Conservation (phyloP, 2,888 invertebrate genomes). For the Diploptera punctata region DNA sequence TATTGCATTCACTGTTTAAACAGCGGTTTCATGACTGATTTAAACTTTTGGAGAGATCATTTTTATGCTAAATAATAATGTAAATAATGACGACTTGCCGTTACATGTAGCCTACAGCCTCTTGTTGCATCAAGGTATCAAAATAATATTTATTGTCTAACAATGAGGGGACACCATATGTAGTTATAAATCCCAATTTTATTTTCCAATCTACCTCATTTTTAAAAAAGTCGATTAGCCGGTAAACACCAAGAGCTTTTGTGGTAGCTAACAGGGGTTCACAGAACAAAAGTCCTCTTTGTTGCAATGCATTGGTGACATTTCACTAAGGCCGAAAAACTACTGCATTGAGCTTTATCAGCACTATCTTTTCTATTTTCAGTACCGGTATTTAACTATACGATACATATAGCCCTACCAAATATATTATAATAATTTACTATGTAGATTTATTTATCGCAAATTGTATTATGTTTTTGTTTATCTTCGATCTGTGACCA, state of each 20-base stretch:
- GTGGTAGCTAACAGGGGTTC: not conserved
- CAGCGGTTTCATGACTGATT: not conserved
- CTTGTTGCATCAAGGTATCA: not conserved
- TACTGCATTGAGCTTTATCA: not conserved
- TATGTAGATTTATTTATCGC: no score
- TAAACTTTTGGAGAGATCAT: not conserved
- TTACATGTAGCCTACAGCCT: not conserved
- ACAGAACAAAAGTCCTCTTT: not conserved
- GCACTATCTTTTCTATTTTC: not conserved
- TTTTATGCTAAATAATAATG: no score
- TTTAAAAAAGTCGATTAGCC: not conserved
- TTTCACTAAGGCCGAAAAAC: not conserved
- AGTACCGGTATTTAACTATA: no score
- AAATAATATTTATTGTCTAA: no score
- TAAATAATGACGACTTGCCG: no score
- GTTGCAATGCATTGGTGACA: not conserved
- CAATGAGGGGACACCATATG: not conserved
- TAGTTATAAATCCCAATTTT: not conserved
- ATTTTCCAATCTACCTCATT: not conserved
- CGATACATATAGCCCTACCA: no score
- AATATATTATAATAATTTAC: no score
- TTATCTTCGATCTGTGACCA: no score
- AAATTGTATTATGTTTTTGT: no score
- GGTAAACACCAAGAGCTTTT: not conserved
- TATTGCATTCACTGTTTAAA: not conserved